Evolutionary conservation across 2,113 vertebrate species (phyloP).

Genomic region (Clarias magur): DNA sequence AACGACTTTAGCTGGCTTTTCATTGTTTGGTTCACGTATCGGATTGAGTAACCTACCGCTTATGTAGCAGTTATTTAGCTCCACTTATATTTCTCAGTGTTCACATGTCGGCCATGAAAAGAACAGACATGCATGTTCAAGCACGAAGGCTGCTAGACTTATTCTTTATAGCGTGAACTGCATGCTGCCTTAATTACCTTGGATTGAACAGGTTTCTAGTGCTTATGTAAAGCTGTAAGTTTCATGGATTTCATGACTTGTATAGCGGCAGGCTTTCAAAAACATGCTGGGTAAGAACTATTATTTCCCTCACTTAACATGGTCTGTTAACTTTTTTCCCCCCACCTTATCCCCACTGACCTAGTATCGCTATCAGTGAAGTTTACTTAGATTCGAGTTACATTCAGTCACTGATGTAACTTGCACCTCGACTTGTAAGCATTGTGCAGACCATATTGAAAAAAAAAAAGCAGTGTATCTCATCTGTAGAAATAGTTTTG

Average conservation of each 20-base stretch:
- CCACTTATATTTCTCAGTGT: too few relatives aligned
- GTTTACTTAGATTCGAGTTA: neutral
- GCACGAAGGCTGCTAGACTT: neutral
- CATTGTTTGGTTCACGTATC: too few relatives aligned
- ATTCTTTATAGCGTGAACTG: neutral
- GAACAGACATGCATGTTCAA: neutral
- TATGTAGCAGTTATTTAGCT: neutral
- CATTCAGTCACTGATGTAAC: neutral
- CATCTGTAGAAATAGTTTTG: neutral
- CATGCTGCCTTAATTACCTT: neutral
- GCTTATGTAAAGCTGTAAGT: neutral
- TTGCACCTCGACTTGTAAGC: neutral
- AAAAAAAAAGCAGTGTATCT: neutral
- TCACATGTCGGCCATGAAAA: neutral
- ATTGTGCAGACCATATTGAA: neutral
- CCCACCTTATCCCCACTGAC: neutral
- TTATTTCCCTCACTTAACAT: neutral
- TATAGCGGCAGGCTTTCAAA: neutral
- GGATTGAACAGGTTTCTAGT: neutral
- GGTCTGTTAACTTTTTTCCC: neutral
- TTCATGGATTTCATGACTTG: neutral
- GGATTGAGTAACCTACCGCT: neutral
- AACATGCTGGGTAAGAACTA: neutral
- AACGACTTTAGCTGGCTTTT: too few relatives aligned
- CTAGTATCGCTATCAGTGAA: neutral